phyloP scores from a whole-genome alignment of 2,888 invertebrate genomes.

The Drosophila helvetica region DNA sequence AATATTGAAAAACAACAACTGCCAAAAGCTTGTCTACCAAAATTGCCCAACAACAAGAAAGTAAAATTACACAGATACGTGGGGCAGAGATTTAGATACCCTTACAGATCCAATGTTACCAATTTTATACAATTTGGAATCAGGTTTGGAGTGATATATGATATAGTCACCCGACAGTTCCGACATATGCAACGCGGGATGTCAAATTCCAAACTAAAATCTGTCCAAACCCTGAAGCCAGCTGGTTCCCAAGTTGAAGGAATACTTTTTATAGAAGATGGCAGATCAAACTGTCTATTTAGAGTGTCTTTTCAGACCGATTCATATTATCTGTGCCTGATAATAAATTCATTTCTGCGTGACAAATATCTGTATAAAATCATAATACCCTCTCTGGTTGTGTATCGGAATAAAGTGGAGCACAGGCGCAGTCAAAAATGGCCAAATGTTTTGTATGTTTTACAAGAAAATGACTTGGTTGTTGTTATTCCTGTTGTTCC shows the following conservation, averaged over 20 bases:
- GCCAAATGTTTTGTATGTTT: conserved; percentile 47
- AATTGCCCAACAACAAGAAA: conserved; percentile 43
- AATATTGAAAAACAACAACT: conserved; percentile 43
- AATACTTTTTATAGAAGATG: too few relatives aligned
- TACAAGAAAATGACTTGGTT: conserved; percentile 48
- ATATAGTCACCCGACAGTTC: too few relatives aligned
- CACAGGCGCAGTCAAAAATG: conserved; percentile 28
- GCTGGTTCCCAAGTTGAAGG: not conserved
- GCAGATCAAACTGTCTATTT: too few relatives aligned
- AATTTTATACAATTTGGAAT: not conserved
- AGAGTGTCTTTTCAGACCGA: not conserved
- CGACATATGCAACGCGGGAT: too few relatives aligned
- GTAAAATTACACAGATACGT: not conserved
- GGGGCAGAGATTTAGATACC: not conserved
- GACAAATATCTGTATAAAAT: not conserved
- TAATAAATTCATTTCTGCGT: too few relatives aligned
- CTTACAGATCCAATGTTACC: not conserved
- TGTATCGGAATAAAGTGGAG: conserved; percentile 23
- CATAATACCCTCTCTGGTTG: not conserved
- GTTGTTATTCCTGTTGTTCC: conserved; percentile 10
- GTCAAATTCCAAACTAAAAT: too few relatives aligned
- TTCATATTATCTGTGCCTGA: too few relatives aligned
- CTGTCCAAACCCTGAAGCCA: too few relatives aligned
- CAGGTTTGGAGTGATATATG: not conserved
- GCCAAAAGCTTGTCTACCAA: conserved; percentile 37